These are phyloP conservation scores for Microcebus jonahi DNA, from an alignment of 2,113 vertebrate genomes.

Conservation along the genomic window DNA sequence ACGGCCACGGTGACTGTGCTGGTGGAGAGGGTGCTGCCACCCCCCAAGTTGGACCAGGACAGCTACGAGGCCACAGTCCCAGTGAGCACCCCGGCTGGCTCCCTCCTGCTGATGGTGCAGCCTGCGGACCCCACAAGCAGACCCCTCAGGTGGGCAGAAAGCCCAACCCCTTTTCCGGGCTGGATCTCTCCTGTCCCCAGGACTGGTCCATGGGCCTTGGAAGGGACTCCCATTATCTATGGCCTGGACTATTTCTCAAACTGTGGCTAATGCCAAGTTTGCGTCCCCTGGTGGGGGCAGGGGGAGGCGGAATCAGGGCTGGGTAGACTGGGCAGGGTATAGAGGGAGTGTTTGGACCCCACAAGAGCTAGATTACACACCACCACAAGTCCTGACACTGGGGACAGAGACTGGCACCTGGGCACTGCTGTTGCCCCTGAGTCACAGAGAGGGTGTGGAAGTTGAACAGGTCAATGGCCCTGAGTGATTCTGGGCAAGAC, in stretches of 20 bases:
- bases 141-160: conserved; percentile 69
- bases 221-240: neutral
- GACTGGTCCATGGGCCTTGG: neutral
- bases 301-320: neutral
- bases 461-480: neutral
- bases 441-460: neutral
- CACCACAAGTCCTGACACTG: neutral
- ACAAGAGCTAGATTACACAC: neutral
- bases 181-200: neutral
- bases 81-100: conserved; percentile 52
- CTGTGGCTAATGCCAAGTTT: neutral
- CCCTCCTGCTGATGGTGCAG: conserved; percentile 69
- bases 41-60: conserved; percentile 56
- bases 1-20: conserved; percentile 75
- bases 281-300: neutral
- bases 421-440: neutral
- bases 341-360: neutral
- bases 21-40: conserved; percentile 55
- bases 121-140: neutral
- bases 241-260: neutral
- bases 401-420: neutral
- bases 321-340: neutral
- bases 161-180: neutral
- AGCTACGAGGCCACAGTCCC: conserved; percentile 65
- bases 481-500: neutral